These are phyloP conservation scores for Loripinus fragilis DNA, from an alignment of 2,888 invertebrate species.

Conservation along the genomic window DNA sequence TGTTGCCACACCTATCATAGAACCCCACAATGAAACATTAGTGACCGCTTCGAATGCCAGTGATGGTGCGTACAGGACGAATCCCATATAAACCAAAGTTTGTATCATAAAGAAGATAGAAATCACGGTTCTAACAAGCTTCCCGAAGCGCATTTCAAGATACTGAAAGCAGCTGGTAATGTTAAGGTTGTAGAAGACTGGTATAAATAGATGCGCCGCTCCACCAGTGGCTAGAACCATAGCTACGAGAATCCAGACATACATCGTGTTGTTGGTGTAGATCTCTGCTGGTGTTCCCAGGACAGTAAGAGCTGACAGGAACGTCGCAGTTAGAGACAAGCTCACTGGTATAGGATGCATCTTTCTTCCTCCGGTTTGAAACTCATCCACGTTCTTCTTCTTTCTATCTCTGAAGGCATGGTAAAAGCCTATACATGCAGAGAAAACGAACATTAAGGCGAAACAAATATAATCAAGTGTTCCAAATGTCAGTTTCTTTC, in stretches of 20 bases:
- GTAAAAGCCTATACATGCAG: constrained; percentile 72
- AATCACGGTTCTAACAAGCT: constrained; percentile 28
- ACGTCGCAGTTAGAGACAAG: constrained; percentile 78
- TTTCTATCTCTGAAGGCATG: constrained; percentile 85
- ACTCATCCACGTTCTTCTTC: constrained; percentile 84
- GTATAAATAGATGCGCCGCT: constrained; percentile 51
- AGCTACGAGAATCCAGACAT: constrained; percentile 46
- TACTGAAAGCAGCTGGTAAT: constrained; percentile 58
- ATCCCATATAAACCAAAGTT: constrained; percentile 47
- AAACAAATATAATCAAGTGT: constrained; percentile 58
- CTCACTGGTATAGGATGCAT: constrained; percentile 81
- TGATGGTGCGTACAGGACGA: constrained; percentile 53
- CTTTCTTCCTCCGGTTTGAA: constrained; percentile 79
- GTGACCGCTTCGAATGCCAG: constrained; percentile 87
- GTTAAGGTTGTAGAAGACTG: constrained; percentile 56
- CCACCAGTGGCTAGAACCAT: constrained; percentile 71
- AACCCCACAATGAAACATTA: constrained; percentile 90
- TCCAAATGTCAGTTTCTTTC: constrained; percentile 47
- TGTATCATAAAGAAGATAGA: constrained; percentile 44
- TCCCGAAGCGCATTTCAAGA: constrained; percentile 47
- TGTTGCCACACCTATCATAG: constrained; percentile 90
- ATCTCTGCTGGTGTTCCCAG: constrained; percentile 63
- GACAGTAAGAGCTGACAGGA: constrained; percentile 62
- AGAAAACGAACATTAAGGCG: constrained; percentile 50
- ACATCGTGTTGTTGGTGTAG: constrained; percentile 61